These are phyloP conservation scores for Zapus hudsonius DNA, from an alignment of 2,113 vertebrate genomes.

Conservation along the genomic window DNA sequence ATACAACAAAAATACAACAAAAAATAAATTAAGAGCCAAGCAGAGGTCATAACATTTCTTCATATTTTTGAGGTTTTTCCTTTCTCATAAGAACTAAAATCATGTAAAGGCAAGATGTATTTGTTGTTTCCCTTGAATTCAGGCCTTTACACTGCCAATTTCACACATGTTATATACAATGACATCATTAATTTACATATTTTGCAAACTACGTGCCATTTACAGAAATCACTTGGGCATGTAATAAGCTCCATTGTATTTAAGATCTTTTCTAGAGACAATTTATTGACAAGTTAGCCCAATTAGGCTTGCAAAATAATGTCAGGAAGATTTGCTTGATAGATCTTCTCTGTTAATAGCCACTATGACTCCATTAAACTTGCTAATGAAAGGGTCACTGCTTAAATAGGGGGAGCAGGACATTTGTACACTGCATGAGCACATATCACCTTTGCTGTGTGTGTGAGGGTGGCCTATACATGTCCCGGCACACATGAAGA, in stretches of 20 bases:
- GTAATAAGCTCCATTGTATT: constrained; percentile 63
- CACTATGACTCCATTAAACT: constrained; percentile 43
- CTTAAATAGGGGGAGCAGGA: not conserved
- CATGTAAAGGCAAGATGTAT: not conserved
- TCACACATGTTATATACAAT: not conserved
- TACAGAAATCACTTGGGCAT: constrained; percentile 65
- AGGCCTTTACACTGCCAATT: constrained; percentile 20
- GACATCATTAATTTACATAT: constrained; percentile 67
- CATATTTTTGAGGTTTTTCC: not conserved
- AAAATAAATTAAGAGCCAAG: not conserved
- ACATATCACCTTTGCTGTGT: constrained; percentile 53
- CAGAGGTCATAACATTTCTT: not conserved
- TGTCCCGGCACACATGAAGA: too few species aligned
- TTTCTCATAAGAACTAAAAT: constrained; percentile 10
- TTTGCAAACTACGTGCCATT: constrained; percentile 61
- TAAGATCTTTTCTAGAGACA: constrained; percentile 69
- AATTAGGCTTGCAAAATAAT: constrained; percentile 74
- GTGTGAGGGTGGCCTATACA: too few species aligned
- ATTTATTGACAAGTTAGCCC: constrained; percentile 67
- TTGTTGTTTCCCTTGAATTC: constrained; percentile 44
- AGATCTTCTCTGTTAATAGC: constrained; percentile 64
- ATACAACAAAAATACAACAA: too few species aligned
- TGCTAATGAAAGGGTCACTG: constrained; percentile 44
- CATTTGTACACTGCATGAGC: constrained; percentile 35
- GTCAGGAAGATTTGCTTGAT: constrained; percentile 55